Evolutionary conservation across 2,797 vertebrate species (phyloP).

Genomic region (Tolypeutes matacus): DNA sequence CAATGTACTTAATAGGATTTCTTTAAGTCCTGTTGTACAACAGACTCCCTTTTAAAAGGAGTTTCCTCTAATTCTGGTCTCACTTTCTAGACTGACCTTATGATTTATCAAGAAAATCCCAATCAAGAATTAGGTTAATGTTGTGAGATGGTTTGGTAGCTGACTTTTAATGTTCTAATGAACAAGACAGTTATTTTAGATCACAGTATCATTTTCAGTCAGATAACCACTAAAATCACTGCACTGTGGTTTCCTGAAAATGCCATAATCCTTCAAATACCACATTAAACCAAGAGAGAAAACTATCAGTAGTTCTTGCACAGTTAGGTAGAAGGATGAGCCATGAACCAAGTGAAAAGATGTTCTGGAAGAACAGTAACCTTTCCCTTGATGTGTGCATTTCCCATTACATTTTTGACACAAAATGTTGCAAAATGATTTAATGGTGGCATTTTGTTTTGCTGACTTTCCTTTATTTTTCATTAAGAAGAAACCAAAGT

Average conservation of each 20-base stretch:
- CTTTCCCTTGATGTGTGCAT: conserved; percentile 93
- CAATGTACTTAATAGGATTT: neutral
- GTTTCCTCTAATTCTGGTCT: conserved; percentile 18
- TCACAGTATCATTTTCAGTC: conserved; percentile 86
- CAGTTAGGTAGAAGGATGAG: conserved; percentile 87
- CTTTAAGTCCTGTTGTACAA: no score
- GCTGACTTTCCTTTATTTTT: conserved; percentile 93
- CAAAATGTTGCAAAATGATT: conserved; percentile 93
- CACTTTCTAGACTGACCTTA: neutral
- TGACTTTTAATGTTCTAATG: conserved; percentile 87
- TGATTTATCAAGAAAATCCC: conserved; percentile 62
- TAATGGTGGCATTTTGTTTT: conserved; percentile 98
- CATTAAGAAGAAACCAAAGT: conserved; percentile 89
- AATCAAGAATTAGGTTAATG: conserved; percentile 78
- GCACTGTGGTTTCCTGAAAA: conserved; percentile 91
- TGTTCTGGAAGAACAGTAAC: conserved; percentile 94
- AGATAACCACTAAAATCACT: conserved; percentile 90
- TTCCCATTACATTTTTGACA: conserved; percentile 96
- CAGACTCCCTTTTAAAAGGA: neutral
- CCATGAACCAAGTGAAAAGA: conserved; percentile 88
- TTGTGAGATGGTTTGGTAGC: conserved; percentile 82
- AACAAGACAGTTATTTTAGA: conserved; percentile 87
- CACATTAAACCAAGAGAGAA: conserved; percentile 88
- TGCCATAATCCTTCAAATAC: conserved; percentile 92
- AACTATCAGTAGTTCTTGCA: conserved; percentile 80